These are phyloP conservation scores for Mormyrus proboscirostris DNA, from an alignment of 2,797 vertebrate genomes.

Conservation along the genomic window DNA sequence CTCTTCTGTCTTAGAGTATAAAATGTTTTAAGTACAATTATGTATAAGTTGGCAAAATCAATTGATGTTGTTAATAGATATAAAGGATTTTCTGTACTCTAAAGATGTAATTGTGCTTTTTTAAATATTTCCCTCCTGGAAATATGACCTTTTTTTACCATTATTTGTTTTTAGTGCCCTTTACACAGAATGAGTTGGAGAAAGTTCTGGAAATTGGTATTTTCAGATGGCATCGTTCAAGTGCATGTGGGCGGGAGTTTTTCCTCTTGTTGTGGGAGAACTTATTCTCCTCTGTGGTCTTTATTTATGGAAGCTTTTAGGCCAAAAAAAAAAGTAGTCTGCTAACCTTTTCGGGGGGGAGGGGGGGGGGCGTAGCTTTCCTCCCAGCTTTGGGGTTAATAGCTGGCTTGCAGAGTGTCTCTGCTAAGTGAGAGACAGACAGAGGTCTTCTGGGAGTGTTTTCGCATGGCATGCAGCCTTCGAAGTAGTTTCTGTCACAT, in stretches of 20 bases:
- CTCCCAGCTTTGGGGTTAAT: conserved; percentile 14
- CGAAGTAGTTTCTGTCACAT: neutral
- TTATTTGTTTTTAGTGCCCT: neutral
- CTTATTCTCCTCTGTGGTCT: neutral
- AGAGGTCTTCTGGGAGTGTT: neutral
- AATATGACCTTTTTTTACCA: neutral
- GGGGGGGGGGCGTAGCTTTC: neutral
- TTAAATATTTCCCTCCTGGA: neutral
- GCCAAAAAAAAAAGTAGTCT: neutral
- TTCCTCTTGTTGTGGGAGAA: neutral
- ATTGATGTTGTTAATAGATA: neutral
- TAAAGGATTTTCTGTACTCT: neutral
- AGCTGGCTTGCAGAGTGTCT: neutral
- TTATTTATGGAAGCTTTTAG: conserved; percentile 9
- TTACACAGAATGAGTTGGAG: neutral
- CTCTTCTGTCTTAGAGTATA: neutral
- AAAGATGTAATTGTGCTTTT: neutral
- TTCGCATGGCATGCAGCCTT: neutral
- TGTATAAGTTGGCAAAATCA: neutral
- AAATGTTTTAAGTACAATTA: neutral
- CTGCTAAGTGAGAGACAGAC: neutral
- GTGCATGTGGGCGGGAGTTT: neutral
- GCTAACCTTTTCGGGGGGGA: neutral
- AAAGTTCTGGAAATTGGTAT: conserved; percentile 1
- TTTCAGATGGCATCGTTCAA: neutral